Evolutionary conservation across 2,113 vertebrate genomes (phyloP).

Genomic region (Pitta sordida): DNA sequence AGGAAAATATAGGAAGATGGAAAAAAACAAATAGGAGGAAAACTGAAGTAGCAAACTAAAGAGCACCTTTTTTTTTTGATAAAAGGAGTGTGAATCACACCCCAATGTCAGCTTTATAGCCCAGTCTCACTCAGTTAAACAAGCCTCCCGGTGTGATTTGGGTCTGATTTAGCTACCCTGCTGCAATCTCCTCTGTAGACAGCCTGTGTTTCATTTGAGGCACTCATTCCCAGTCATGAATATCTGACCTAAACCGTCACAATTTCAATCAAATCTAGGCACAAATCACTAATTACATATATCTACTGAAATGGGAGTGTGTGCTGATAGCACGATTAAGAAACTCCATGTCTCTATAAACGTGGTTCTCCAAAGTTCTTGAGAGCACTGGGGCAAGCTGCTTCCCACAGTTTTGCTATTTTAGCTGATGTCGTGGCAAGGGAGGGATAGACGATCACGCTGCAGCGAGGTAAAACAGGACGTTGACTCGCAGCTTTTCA

Average conservation of each 20-base stretch:
- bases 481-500: accelerated
- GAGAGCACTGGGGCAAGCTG: not conserved
- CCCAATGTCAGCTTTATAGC: not conserved
- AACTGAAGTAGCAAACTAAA: not conserved
- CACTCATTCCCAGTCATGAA: not conserved
- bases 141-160: not conserved
- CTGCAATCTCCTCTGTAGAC: not conserved
- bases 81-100: not conserved
- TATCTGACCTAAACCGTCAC: not conserved
- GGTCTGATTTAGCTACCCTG: not conserved
- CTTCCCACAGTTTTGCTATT: not conserved
- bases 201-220: not conserved
- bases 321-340: not conserved
- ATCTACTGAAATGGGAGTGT: not conserved
- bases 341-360: not conserved
- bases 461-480: not conserved
- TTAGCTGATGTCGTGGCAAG: not conserved
- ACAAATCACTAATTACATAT: not conserved
- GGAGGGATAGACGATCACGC: accelerated
- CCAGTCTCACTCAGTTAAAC: not conserved
- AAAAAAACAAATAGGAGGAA: not conserved
- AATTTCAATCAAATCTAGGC: not conserved
- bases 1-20: not conserved
- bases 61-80: not conserved
- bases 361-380: not conserved